phyloP scores from a whole-genome alignment of 2,113 vertebrate species.

The Anolis carolinensis region DNA sequence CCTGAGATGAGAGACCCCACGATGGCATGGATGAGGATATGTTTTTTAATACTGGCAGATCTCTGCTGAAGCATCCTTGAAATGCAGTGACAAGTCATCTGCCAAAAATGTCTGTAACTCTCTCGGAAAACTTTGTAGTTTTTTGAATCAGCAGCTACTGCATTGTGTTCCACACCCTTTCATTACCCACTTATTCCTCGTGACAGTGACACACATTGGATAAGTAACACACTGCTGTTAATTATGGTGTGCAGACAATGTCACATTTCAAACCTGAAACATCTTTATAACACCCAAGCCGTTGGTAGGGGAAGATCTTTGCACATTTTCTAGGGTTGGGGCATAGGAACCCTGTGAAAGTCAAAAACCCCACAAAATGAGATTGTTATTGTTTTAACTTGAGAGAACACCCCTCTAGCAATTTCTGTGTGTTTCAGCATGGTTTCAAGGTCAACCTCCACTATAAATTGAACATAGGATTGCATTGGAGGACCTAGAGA shows the following conservation, averaged over 20 bases:
- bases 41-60: conserved; percentile 46
- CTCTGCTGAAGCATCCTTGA: conserved; percentile 37
- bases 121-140: conserved; percentile 34
- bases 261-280: neutral
- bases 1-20: conserved; percentile 50
- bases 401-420: too few relatives aligned
- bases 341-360: too few relatives aligned
- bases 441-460: too few relatives aligned
- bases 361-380: too few relatives aligned
- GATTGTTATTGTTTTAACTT: too few relatives aligned
- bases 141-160: neutral
- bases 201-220: neutral
- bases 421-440: too few relatives aligned
- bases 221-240: conserved; percentile 50
- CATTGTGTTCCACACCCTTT: fast-evolving
- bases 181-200: conserved; percentile 1
- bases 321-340: neutral
- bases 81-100: conserved; percentile 40
- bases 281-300: conserved; percentile 28
- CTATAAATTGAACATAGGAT: too few relatives aligned
- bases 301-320: conserved; percentile 26
- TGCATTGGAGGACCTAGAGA: too few relatives aligned
- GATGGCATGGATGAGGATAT: conserved; percentile 37
- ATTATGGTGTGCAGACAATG: conserved; percentile 23
- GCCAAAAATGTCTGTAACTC: neutral